A percentile compares a stretch with the other conserved stretches of the same genome.
Conservation (phyloP, 2,888 invertebrate species). For the Nephrotoma flavescens region DNA sequence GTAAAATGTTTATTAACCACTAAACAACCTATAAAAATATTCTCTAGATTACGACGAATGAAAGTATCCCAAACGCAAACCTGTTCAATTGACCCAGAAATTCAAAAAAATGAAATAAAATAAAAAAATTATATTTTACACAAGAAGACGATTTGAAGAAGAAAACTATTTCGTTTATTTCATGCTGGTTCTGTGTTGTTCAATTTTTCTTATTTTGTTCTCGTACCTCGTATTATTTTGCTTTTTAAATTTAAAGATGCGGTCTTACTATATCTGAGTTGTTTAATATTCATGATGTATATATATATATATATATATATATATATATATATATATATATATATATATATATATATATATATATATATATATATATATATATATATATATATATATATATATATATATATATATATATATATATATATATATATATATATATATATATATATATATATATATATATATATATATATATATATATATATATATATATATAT, state of each 20-base stretch:
- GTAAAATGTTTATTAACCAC: not conserved
- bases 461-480: no score
- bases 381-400: no score
- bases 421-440: no score
- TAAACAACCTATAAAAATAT: not conserved
- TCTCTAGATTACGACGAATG: not conserved
- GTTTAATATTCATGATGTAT: no score
- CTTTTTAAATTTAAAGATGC: not conserved
- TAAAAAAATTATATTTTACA: not conserved
- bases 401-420: no score
- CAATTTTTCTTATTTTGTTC: not conserved
- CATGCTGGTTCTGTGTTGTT: not conserved
- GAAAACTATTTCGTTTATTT: not conserved
- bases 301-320: no score
- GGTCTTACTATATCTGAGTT: not conserved
- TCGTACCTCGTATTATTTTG: not conserved
- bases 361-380: no score
- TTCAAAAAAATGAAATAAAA: not conserved
- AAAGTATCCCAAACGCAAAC: not conserved
- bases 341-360: no score
- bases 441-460: no score
- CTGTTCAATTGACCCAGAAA: conserved; percentile 4
- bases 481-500: no score
- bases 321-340: no score
- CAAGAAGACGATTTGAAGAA: not conserved